Percentiles rank a stretch among this genome's conserved stretches.
Conservation (phyloP, 1,140 invertebrate species). For the Bombus terrestris region DNA sequence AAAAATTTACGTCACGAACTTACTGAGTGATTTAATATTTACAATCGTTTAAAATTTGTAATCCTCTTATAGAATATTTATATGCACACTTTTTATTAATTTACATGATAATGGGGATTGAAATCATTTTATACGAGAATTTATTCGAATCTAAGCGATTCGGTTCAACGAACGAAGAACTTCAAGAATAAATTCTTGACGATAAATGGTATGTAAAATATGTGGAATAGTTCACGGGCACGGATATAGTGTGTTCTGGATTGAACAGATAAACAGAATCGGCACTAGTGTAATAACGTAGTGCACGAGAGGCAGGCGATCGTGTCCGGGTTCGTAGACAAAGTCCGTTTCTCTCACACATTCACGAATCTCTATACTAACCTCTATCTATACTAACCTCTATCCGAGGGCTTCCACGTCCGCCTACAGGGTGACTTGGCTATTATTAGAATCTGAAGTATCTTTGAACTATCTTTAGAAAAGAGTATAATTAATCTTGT, state of each 20-base stretch:
- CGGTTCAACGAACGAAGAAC: slow-evolving; percentile 26
- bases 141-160: background rate
- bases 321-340: slow-evolving; percentile 72
- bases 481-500: background rate
- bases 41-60: no score
- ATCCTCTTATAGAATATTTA: background rate
- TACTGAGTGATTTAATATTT: background rate
- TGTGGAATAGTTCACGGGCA: slow-evolving; percentile 53
- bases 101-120: background rate
- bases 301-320: slow-evolving; percentile 41
- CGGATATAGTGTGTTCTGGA: slow-evolving; percentile 59
- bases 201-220: background rate
- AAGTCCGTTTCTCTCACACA: slow-evolving; percentile 50
- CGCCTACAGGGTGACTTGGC: background rate
- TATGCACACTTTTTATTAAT: background rate
- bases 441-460: background rate
- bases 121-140: background rate
- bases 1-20: background rate
- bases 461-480: background rate
- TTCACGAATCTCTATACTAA: slow-evolving; percentile 60
- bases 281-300: slow-evolving; percentile 48
- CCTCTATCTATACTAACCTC: slow-evolving; percentile 23
- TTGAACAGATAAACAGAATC: slow-evolving; percentile 60
- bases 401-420: slow-evolving; percentile 8
- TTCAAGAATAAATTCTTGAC: background rate